Conservation (phyloP, 2,797 vertebrate species). For the Manis crassicaudata region DNA sequence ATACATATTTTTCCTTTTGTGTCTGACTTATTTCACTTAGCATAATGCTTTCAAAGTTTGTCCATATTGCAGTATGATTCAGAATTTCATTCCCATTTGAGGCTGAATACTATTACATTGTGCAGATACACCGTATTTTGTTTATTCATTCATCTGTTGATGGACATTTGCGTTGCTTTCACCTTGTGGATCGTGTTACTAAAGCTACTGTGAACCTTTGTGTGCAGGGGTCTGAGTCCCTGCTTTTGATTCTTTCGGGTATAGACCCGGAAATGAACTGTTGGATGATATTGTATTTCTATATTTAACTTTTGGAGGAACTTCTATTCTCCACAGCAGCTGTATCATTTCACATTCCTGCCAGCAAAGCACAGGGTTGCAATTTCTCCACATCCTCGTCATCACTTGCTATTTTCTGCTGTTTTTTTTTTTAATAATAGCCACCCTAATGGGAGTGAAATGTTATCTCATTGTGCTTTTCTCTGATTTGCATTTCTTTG, state of each 20-base stretch:
- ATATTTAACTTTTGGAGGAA: background rate
- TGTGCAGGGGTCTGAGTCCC: background rate
- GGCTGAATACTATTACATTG: background rate
- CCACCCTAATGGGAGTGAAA: background rate
- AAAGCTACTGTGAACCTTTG: background rate
- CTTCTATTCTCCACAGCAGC: background rate
- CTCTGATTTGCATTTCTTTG: background rate
- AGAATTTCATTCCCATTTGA: background rate
- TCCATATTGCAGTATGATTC: background rate
- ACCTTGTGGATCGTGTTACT: background rate
- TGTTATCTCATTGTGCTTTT: background rate
- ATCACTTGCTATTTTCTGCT: background rate
- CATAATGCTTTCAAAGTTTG: background rate
- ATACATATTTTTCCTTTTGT: background rate
- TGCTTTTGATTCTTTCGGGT: background rate
- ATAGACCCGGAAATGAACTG: background rate
- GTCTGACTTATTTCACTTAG: background rate
- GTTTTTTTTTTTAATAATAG: background rate
- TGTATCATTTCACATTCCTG: background rate
- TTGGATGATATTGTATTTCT: background rate
- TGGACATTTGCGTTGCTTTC: background rate
- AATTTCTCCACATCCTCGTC: background rate
- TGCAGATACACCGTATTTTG: rapidly evolving
- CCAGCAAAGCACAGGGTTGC: too few relatives aligned
- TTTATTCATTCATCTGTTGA: background rate